Evolutionary conservation across 2,113 vertebrate genomes (phyloP), one percentile per base, ranked within the genome.

Genomic region (Cygnus buccinator): DNA sequence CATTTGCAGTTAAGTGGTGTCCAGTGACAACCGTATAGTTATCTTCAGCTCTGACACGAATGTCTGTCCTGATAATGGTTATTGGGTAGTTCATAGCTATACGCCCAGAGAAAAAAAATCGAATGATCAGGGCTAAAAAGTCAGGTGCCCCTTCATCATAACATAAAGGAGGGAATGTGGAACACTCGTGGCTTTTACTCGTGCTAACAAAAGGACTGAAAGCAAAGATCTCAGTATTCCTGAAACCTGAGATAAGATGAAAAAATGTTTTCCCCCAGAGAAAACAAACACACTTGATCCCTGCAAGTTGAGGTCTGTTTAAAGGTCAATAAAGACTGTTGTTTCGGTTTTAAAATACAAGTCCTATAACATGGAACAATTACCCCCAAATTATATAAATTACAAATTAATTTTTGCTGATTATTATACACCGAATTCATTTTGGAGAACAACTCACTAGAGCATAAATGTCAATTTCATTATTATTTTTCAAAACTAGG

Each of bases 381-480:
- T 95, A 87, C 35, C 55, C 70, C 80, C 75, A 95, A 87, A 81
- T 33, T 73, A 71, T 87, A 95, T 89, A 96, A 96, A 97, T 97
- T 97, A 96, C 89, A 94, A 91, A 95, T 91, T 97, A 97, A 96
- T 97, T 95, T 70, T 96, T 90, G 66, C 55, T 80, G 85, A 91
- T 75, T 86, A 73, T 94, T 86, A 88, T 57, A 68, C 57, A 52
- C 46, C 85, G 85, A 93, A 91, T 95, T 96, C 76, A 94, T 88
- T 89, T 84, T 78, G 39, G n/a, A 95, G 89, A 98, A 97, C 82
- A 96, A 97, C 95, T 95, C 96, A 22, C 97, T 96, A 92, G 97
- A 97, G 97, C 89, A n/a, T 97, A 97, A 96, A 97, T 97, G 97
- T 96, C 97, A 97, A 98, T 98, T 98, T 98, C 93, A 93, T 97